A percentile compares a stretch with the other conserved stretches of the same genome.
Evolutionary conservation across 2,113 vertebrate genomes (phyloP).

Genomic region (Pitta sordida): DNA sequence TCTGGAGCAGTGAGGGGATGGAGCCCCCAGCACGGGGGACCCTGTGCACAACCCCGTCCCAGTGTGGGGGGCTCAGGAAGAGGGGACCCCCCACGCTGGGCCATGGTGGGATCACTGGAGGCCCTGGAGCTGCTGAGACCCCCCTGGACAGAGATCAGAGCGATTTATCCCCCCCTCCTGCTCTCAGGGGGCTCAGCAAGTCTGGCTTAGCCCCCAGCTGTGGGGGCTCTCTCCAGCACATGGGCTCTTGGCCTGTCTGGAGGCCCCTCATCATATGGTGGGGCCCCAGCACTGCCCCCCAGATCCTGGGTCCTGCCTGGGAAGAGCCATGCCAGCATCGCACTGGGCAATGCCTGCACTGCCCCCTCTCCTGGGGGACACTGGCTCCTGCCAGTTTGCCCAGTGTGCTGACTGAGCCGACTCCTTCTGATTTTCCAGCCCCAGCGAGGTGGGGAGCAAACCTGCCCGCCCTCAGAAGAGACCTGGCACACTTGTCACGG

Average conservation of each 20-base stretch:
- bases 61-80: background rate
- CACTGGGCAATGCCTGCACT: fast-evolving
- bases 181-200: background rate
- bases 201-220: background rate
- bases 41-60: background rate
- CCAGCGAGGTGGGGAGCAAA: background rate
- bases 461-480: background rate
- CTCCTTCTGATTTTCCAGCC: background rate
- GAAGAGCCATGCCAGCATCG: background rate
- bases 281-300: background rate
- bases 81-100: background rate
- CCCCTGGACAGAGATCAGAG: background rate
- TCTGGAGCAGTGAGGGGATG: background rate
- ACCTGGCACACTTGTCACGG: background rate
- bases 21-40: background rate
- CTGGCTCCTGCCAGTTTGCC: background rate
- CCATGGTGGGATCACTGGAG: background rate
- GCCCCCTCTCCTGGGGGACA: background rate
- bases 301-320: fast-evolving
- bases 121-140: background rate
- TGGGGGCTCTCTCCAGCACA: background rate
- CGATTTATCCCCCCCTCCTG: fast-evolving
- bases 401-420: background rate
- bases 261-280: background rate
- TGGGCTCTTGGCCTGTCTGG: background rate